Evolutionary conservation across 2,113 vertebrate genomes (phyloP).

Genomic region (Macrotis lagotis): DNA sequence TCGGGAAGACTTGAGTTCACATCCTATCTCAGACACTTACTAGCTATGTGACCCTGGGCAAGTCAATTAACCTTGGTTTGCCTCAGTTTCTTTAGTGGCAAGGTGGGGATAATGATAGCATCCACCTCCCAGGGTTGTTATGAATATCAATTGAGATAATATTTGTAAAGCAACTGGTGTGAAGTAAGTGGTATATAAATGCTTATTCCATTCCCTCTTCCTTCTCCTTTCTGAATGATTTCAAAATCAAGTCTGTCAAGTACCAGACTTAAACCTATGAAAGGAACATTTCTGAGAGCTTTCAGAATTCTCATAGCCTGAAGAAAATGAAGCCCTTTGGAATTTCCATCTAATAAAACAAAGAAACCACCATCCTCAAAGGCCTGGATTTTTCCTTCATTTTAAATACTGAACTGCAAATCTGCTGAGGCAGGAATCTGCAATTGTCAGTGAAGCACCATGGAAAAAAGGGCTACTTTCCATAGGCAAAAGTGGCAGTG

Average conservation of each 20-base stretch:
- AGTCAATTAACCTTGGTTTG: background rate
- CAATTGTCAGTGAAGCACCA: background rate
- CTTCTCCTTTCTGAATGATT: background rate
- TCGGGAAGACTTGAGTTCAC: background rate
- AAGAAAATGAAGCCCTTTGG: background rate
- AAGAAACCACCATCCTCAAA: background rate
- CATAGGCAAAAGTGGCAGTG: background rate
- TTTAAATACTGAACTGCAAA: background rate
- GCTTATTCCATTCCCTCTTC: background rate
- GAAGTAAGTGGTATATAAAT: background rate
- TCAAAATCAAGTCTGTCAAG: background rate
- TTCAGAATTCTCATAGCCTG: background rate
- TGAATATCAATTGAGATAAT: background rate
- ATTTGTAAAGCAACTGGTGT: background rate
- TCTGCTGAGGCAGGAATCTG: background rate
- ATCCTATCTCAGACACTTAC: background rate
- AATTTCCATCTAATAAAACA: background rate
- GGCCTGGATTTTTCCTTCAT: background rate
- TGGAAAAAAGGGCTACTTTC: background rate
- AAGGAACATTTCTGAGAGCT: background rate
- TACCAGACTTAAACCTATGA: background rate
- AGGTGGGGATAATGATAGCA: background rate
- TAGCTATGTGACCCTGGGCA: background rate
- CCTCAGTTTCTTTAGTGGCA: background rate
- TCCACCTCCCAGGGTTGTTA: background rate